These are phyloP conservation scores for Neomorphus geoffroyi DNA, from an alignment of 2,797 vertebrate genomes.

Conservation along the genomic window DNA sequence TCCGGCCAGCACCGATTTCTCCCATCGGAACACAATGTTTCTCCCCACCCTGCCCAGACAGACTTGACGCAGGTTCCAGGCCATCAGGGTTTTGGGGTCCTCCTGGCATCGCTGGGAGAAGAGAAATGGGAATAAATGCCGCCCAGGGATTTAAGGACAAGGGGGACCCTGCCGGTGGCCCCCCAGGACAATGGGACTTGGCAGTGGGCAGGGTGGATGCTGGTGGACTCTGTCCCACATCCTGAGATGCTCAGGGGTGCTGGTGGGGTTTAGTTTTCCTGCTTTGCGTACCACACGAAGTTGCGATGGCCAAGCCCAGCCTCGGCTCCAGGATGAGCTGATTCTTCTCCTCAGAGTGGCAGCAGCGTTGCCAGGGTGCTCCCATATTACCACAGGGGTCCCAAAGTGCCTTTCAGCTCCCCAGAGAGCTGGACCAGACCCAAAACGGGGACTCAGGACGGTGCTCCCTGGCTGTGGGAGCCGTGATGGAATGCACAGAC, in stretches of 20 bases:
- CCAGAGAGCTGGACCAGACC: neutral
- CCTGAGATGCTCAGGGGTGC: neutral
- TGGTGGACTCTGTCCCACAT: neutral
- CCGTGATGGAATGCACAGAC: rapidly evolving
- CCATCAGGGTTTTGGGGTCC: neutral
- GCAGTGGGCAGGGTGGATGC: neutral
- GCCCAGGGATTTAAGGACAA: neutral
- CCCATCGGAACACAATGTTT: rapidly evolving
- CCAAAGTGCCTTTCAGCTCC: constrained; percentile 38
- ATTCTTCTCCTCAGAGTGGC: rapidly evolving
- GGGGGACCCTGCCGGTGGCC: neutral
- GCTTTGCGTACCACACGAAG: neutral
- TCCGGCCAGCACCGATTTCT: rapidly evolving
- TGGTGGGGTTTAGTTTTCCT: neutral
- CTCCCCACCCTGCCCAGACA: rapidly evolving
- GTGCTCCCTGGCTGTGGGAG: neutral
- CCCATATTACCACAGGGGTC: neutral
- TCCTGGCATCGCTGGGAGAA: rapidly evolving
- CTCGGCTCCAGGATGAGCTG: neutral
- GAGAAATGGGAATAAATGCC: neutral
- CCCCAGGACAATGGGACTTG: neutral
- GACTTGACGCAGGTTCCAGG: neutral
- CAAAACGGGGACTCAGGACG: rapidly evolving
- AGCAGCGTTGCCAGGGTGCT: neutral
- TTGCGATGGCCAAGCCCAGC: rapidly evolving